phyloP scores from a whole-genome alignment of 2,113 vertebrate species.

The Alaudala cheleensis region DNA sequence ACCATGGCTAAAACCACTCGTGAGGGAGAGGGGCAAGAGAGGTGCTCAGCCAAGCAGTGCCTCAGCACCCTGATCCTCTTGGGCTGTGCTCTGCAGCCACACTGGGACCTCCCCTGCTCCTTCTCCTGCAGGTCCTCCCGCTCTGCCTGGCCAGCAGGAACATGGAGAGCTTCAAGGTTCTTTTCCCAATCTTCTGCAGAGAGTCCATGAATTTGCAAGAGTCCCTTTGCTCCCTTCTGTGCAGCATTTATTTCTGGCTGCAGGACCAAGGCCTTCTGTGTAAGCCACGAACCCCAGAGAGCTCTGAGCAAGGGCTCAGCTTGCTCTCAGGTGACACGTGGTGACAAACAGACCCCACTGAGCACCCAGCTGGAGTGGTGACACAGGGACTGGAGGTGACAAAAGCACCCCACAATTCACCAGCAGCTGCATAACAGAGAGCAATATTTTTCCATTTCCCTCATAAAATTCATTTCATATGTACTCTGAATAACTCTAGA shows the following conservation, averaged over 20 bases:
- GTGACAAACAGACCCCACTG: background rate
- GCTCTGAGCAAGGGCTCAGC: background rate
- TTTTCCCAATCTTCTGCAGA: background rate
- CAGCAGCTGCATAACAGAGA: background rate
- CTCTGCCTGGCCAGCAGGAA: background rate
- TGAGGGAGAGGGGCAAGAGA: background rate
- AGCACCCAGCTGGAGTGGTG: background rate
- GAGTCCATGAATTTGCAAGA: background rate
- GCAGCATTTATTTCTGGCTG: background rate
- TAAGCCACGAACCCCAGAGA: background rate
- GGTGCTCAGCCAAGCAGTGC: background rate
- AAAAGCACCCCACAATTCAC: background rate
- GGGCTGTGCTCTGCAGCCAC: background rate
- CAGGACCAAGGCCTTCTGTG: background rate
- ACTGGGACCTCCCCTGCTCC: background rate
- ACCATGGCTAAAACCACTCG: accelerated
- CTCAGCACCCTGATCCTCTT: accelerated
- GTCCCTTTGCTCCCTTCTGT: background rate
- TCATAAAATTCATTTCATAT: background rate
- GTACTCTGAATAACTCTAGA: background rate
- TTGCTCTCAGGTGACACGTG: background rate
- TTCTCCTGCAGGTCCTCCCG: background rate
- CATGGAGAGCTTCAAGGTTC: background rate
- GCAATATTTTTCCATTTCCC: background rate
- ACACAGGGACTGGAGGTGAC: background rate